Base-by-base conservation (phyloP, 2,113 vertebrate species). In the Taurulus bubalis region DNA sequence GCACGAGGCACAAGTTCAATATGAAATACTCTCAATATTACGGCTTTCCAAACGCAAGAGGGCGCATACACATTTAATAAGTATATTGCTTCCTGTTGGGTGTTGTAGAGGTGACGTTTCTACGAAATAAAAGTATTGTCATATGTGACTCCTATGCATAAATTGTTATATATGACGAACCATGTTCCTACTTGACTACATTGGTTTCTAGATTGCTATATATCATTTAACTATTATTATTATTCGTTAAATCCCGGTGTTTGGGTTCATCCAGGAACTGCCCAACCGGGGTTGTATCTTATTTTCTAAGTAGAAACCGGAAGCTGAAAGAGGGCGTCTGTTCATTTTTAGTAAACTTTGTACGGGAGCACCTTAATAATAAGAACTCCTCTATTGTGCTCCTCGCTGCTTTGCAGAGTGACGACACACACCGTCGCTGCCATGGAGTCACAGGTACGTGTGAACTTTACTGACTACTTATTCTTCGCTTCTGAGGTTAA, bases 381-480 rank as follows among this genome's bases (percentile, higher is more conserved):
- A 34, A 0, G 26, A 55, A 2, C 6, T 2, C 14, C 47, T 65
- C 26, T 30, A 40, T 88, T 85, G 84, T 85, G 45, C 1, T 2
- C 8, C 2, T 6, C 45, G 6, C 30, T 16, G 20, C 6, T 30
- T 36, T 62, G 40, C 2, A 14, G 40, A 77, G 40, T 8, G 56
- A 71, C 55, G 55, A 69, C 62, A 40, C 53, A 26, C 18, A 10
- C 65, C 8, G 45, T 76, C 7, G 1, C 20, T 34, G 12, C 6
- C 59, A 93, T 91, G 90, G 82, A 84, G 59, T 84, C 85, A 59
- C 90, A 85, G 90, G 92, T 93, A 87, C 30, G 80, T 40, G 18
- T 56, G 20, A 26, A 34, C 12, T 67, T 10, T 9, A 53, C 8
- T 18, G 7, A 26, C 10, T 47, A 34, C 47, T 22, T 28, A 5